These are phyloP conservation scores for Ophiodon elongatus DNA, from an alignment of 2,113 vertebrate genomes.

Conservation along the genomic window DNA sequence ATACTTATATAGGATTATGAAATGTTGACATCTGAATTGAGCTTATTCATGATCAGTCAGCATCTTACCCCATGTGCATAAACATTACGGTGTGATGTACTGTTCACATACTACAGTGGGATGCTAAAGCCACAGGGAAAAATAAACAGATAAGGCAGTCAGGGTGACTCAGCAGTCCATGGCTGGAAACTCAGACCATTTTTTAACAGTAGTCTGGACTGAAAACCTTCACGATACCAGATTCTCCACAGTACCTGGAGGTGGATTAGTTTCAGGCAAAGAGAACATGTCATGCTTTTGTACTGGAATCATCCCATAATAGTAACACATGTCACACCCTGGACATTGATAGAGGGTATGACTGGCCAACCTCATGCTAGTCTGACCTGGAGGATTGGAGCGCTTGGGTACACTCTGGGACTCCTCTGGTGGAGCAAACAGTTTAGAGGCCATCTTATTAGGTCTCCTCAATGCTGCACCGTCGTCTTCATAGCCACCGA, in stretches of 20 bases:
- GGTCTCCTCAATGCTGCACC: constrained; percentile 80
- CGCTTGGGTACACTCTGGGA: constrained; percentile 86
- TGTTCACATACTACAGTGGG: neutral
- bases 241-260: constrained; percentile 21
- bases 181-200: neutral
- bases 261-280: neutral
- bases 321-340: constrained; percentile 55
- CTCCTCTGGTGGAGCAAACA: constrained; percentile 90
- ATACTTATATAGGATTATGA: neutral
- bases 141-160: neutral
- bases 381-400: constrained; percentile 94
- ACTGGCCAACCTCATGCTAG: constrained; percentile 12
- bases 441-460: constrained; percentile 91
- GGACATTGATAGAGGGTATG: constrained; percentile 1
- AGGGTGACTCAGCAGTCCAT: neutral
- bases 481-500: constrained; percentile 88
- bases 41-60: neutral
- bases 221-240: constrained; percentile 4
- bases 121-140: neutral
- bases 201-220: neutral
- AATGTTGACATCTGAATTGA: neutral
- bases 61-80: neutral
- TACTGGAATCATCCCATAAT: constrained; percentile 22
- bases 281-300: constrained; percentile 4
- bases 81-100: neutral